Evolutionary conservation across 2,113 vertebrate species (phyloP).

Genomic region (zebrafish (Danio rerio)): GRCz12tu NC_133193.1:50612501-50613000

Average conservation of each 20-base stretch:
- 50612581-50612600: not conserved
- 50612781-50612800: constrained; percentile 68
- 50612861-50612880: constrained; percentile 43
- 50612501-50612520: not conserved
- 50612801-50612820: constrained; percentile 67
- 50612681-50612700: constrained; percentile 72
- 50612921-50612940: constrained; percentile 44
- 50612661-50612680: constrained; percentile 63
- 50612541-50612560: not conserved
- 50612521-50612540: constrained; percentile 1
- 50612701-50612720: constrained; percentile 71
- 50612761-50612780: constrained; percentile 73
- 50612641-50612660: not conserved
- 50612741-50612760: constrained; percentile 68
- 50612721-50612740: constrained; percentile 69
- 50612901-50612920: constrained; percentile 42
- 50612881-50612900: constrained; percentile 55
- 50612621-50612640: not conserved
- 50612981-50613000: constrained; percentile 44
- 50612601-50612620: not conserved
- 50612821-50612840: constrained; percentile 68
- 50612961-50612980: constrained; percentile 31
- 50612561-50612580: not conserved
- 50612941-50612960: constrained; percentile 32
- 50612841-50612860: constrained; percentile 50